Percentiles rank a stretch among this genome's conserved stretches.
These are phyloP conservation scores for Ips typographus DNA, from an alignment of 1,140 invertebrate species.

Conservation along the genomic window DNA sequence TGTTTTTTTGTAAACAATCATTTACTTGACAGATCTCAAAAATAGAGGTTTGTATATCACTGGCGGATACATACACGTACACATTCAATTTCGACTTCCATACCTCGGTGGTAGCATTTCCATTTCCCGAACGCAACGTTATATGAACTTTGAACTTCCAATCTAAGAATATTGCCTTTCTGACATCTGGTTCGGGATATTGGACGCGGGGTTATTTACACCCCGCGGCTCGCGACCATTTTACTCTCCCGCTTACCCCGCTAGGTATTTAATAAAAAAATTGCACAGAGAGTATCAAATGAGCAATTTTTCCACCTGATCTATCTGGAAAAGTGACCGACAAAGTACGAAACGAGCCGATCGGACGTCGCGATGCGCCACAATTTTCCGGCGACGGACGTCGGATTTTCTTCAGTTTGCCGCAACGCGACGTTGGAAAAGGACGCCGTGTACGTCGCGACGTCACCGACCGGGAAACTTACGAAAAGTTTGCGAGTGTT, in stretches of 20 bases:
- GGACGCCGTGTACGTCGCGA: slow-evolving; percentile 30
- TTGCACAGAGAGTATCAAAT: background rate
- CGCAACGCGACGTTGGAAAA: slow-evolving; percentile 38
- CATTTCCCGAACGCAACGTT: no score
- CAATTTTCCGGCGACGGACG: slow-evolving; percentile 47
- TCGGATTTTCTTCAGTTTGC: slow-evolving; percentile 47
- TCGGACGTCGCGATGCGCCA: slow-evolving; percentile 46
- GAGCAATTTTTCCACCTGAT: background rate
- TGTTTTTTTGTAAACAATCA: no score
- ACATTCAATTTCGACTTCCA: no score
- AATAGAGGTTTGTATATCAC: no score
- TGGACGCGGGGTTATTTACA: no score
- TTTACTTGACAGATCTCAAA: no score
- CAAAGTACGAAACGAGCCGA: slow-evolving; percentile 34
- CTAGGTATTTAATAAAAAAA: background rate
- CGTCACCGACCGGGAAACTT: background rate
- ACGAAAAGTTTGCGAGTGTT: background rate
- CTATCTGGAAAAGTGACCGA: slow-evolving; percentile 23
- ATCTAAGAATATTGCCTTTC: no score
- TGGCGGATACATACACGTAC: no score
- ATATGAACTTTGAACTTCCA: no score
- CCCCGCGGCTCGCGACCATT: background rate
- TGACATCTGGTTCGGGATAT: no score
- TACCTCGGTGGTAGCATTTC: no score
- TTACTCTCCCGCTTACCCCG: background rate